Evolutionary conservation across 2,888 invertebrate species (phyloP), one percentile per base, ranked within the genome.

Genomic region (Microdon myrmicae): DNA sequence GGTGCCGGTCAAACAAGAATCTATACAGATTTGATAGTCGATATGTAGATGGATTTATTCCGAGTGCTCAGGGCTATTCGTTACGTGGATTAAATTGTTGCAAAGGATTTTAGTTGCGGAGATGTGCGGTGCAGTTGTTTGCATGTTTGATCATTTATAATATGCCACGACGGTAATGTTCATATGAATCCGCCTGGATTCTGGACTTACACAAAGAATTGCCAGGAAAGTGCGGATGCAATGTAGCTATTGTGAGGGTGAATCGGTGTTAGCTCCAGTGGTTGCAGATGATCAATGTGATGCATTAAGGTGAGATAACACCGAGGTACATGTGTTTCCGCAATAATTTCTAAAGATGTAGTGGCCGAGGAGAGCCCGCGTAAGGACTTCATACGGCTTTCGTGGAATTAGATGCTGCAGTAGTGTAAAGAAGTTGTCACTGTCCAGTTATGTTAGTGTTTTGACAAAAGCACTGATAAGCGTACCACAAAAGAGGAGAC

Each of bases 11-110:
- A 35, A 25, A 37, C 29, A 23, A 23, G 47, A 64, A 44, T 64
- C 43, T 38, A 47, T 49, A 43, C 41, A 45, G 58, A 64, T 58
- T 58, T 58, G 58, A 58, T 58, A 47, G 64, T 45, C 64, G 64
- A 64, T 64, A 64, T 56, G 58, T 23, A 64, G 58, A 64, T 58
- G 58, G 58, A 64, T 64, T 51, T 64, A 58, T 58, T 47, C 58
- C 64, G 25, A 41, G 31, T 43, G 58, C 45, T 58, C 38, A 41
- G 47, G 41, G 49, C 58, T 43, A 64, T 64, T 64, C 64, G 58
- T 64, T 64, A 43, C 51, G 41, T 58, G 58, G 58, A 64, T 64
- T 64, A 64, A 64, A 53, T 51, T 64, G 64, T 64, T 64, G 53
- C 10, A 31, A 29, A 45, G 29, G 45, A 23, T 20, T 38, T 29